Percentiles rank a stretch among this genome's conserved stretches.
phyloP scores from a whole-genome alignment of 1,140 invertebrate species.

The Microplitis mediator region DNA sequence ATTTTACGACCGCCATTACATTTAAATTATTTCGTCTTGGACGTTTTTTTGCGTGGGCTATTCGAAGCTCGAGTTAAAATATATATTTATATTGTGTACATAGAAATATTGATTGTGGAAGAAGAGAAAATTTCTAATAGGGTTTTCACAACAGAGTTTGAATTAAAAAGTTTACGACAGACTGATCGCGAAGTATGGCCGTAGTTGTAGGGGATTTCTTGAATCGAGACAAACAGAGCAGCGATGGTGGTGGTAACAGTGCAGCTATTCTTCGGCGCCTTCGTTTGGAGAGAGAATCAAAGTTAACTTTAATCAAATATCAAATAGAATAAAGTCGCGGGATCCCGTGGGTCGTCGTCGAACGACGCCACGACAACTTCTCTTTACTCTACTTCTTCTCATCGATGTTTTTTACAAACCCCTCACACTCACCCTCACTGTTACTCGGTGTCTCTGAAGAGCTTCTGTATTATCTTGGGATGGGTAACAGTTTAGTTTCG shows the following conservation, averaged over 20 bases:
- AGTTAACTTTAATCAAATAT: conserved; percentile 54
- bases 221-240: conserved; percentile 25
- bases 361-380: not conserved
- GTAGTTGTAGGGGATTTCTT: no score
- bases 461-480: not conserved
- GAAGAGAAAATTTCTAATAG: not conserved
- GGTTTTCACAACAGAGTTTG: conserved; percentile 30
- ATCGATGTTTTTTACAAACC: not conserved
- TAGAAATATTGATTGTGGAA: no score
- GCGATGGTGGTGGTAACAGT: not conserved
- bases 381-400: conserved; percentile 3
- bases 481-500: conserved; percentile 43
- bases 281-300: conserved; percentile 31
- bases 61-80: no score
- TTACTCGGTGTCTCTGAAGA: no score
- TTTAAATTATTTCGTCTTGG: not conserved
- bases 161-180: conserved; percentile 34
- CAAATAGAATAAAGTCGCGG: conserved; percentile 41
- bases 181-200: no score
- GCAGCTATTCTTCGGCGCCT: not conserved
- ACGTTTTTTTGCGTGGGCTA: not conserved
- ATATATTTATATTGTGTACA: no score
- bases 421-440: no score
- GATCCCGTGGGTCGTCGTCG: conserved; percentile 16
- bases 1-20: conserved; percentile 7